Conservation (phyloP, 1,140 invertebrate species). For the Zaprionus vittiger region DNA sequence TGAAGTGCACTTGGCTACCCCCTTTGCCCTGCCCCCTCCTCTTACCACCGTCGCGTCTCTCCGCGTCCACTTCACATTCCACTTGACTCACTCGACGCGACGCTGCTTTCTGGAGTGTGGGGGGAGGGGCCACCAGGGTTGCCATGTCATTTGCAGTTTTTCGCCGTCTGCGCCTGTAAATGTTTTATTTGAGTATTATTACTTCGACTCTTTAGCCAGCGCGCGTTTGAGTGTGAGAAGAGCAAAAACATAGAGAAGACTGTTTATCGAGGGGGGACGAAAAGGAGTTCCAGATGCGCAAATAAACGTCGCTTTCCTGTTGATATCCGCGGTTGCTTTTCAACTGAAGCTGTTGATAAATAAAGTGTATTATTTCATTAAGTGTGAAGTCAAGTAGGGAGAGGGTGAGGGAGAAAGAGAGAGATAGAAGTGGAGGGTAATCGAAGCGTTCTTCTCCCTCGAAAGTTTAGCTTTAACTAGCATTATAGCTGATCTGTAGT, state of each 20-base stretch:
- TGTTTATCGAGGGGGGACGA: neutral
- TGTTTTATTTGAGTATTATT: conserved; percentile 82
- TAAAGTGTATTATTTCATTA: conserved; percentile 20
- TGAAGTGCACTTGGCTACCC: conserved; percentile 73
- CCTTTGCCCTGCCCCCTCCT: neutral
- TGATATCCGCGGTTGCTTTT: neutral
- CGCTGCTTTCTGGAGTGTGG: conserved; percentile 52
- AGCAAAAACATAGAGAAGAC: conserved; percentile 31
- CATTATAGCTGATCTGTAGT: neutral
- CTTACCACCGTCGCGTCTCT: neutral
- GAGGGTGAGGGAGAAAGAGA: too few species aligned
- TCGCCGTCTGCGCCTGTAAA: conserved; percentile 76
- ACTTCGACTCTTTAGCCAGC: conserved; percentile 70
- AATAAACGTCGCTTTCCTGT: conserved; percentile 13
- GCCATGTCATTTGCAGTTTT: conserved; percentile 78
- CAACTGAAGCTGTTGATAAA: conserved; percentile 22
- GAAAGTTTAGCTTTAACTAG: neutral
- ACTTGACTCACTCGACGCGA: conserved; percentile 59
- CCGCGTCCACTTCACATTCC: conserved; percentile 34
- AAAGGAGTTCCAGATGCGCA: conserved; percentile 14
- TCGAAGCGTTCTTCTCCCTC: neutral
- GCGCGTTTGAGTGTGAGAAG: conserved; percentile 53
- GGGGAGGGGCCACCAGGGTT: conserved; percentile 1
- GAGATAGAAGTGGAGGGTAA: too few species aligned
- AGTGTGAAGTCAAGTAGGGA: neutral